phyloP scores from a whole-genome alignment of 2,113 vertebrate species.

The Speoplatyrhinus poulsoni region DNA sequence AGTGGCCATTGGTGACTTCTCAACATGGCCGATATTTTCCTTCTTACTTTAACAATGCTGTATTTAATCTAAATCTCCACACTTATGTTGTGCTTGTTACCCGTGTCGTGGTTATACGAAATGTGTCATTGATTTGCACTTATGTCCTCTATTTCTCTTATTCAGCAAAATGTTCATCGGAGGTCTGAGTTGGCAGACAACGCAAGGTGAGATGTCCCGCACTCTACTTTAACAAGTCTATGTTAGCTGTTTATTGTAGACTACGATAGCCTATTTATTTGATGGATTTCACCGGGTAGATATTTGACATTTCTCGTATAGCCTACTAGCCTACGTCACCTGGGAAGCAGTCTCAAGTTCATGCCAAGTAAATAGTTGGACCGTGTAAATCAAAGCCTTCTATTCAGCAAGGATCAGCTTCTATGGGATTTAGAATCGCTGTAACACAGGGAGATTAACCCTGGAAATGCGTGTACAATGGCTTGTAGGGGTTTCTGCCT shows the following conservation, averaged over 20 bases:
- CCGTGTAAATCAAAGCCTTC: constrained; percentile 58
- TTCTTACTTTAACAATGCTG: constrained; percentile 70
- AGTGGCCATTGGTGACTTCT: constrained; percentile 71
- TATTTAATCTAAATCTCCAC: constrained; percentile 23
- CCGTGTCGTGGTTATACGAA: constrained; percentile 31
- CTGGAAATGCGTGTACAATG: constrained; percentile 36
- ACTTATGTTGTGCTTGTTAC: constrained; percentile 7
- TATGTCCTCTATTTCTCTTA: constrained; percentile 72
- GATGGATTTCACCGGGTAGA: too few relatives aligned
- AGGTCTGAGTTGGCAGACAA: constrained; percentile 94
- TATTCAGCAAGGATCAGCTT: constrained; percentile 59
- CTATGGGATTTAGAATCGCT: constrained; percentile 56
- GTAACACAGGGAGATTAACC: constrained; percentile 64
- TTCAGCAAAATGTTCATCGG: constrained; percentile 97
- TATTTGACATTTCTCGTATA: too few relatives aligned
- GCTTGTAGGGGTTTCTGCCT: constrained; percentile 32
- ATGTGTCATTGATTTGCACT: constrained; percentile 45
- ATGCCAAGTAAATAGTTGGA: constrained; percentile 41
- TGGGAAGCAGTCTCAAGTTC: constrained; percentile 25
- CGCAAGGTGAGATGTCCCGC: constrained; percentile 89
- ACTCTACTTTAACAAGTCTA: constrained; percentile 67
- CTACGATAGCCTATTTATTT: too few relatives aligned
- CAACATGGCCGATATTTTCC: constrained; percentile 82
- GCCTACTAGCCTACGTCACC: not conserved
- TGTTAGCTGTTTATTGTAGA: not conserved